Conservation (phyloP, 2,797 vertebrate species). For the Cynodonichthys magdalenae region DNA sequence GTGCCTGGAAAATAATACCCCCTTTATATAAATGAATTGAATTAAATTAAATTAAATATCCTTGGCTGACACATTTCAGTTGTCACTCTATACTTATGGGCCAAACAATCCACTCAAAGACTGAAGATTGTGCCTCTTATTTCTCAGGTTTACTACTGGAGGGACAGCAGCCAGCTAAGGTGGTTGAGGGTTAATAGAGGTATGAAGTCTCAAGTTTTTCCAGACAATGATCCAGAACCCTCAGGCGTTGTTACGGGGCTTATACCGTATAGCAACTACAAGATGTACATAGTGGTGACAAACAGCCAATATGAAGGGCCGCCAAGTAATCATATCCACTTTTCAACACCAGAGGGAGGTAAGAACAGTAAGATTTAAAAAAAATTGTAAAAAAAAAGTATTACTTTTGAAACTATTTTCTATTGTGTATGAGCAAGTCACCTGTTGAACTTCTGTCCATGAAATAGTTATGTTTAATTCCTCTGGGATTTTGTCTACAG, state of each 20-base stretch:
- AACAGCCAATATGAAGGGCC: conserved; percentile 94
- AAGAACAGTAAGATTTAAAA: conserved; percentile 49
- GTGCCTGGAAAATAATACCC: too few species aligned
- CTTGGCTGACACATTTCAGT: background rate
- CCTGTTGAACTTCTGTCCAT: conserved; percentile 1
- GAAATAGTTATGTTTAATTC: conserved; percentile 9
- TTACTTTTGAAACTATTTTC: background rate
- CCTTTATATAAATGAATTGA: too few species aligned
- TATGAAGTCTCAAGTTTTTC: conserved; percentile 88
- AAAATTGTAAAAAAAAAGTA: background rate
- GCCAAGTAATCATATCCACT: conserved; percentile 88
- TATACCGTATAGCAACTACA: conserved; percentile 95
- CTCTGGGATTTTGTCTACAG: conserved; percentile 71
- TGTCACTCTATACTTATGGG: background rate
- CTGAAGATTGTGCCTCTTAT: background rate
- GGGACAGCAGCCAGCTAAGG: conserved; percentile 94
- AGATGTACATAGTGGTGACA: conserved; percentile 93
- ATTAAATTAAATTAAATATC: too few species aligned
- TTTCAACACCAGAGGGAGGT: conserved; percentile 97
- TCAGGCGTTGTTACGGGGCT: conserved; percentile 87
- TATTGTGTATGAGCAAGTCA: conserved; percentile 2
- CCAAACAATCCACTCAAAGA: too few species aligned
- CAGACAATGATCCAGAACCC: conserved; percentile 84
- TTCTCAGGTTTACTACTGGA: conserved; percentile 94
- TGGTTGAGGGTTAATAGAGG: conserved; percentile 89